Percentiles rank a stretch among this genome's conserved stretches.
phyloP scores from a whole-genome alignment of 2,888 invertebrate genomes.

The Abscondita cerata region DNA sequence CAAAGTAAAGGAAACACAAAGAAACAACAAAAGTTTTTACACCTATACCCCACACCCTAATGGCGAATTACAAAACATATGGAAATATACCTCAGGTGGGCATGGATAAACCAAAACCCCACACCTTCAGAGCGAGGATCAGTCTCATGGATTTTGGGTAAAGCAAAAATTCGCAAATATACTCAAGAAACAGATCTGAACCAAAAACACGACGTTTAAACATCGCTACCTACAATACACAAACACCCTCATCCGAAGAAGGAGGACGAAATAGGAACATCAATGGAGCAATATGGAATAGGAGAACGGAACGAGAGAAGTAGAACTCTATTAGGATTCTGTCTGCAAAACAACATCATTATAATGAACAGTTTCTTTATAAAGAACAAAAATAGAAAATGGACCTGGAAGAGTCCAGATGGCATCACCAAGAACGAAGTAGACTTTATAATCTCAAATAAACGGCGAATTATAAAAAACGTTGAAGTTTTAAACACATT shows the following conservation, averaged over 20 bases:
- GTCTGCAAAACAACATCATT: constrained; percentile 5
- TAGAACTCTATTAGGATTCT: not conserved
- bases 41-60: not conserved
- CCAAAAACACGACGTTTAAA: constrained; percentile 9
- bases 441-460: no score
- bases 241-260: constrained; percentile 14
- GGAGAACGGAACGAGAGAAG: constrained; percentile 10
- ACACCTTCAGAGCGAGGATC: constrained; percentile 6
- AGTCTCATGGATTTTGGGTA: constrained; percentile 5
- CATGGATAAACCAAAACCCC: constrained; percentile 1
- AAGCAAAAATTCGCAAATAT: not conserved
- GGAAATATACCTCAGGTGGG: constrained; percentile 11
- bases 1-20: no score
- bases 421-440: no score
- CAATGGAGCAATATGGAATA: constrained; percentile 6
- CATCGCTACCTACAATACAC: constrained; percentile 5
- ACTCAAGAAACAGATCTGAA: constrained; percentile 7
- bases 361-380: constrained; percentile 13
- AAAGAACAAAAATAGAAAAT: constrained; percentile 4
- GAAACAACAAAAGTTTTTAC: no score
- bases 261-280: constrained; percentile 5
- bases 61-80: constrained; percentile 5
- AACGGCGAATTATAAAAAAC: no score
- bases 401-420: constrained; percentile 8
- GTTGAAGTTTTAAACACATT: not conserved